Conservation (phyloP, 2,888 invertebrate genomes). For the Andrena chrysosceles region DNA sequence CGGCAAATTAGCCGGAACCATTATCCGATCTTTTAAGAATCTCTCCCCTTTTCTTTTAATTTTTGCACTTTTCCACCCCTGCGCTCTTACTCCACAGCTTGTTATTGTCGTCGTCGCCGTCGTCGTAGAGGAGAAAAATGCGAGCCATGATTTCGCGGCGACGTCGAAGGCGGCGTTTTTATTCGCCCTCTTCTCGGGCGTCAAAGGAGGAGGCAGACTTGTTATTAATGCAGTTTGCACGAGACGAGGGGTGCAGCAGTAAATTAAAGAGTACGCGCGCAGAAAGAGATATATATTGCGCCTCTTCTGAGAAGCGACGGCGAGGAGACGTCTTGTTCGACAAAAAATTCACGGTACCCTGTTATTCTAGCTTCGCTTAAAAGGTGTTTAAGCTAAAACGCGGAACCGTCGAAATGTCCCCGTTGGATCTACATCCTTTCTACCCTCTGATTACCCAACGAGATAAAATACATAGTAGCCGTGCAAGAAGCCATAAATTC, state of each 20-base stretch:
- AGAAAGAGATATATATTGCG: background rate
- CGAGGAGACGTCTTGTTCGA: constrained; percentile 5
- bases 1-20: constrained; percentile 38
- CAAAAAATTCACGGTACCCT: constrained; percentile 21
- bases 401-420: too few species aligned
- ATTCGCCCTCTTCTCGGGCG: background rate
- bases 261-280: constrained; percentile 38
- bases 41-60: background rate
- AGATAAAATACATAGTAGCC: background rate
- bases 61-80: background rate
- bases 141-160: background rate
- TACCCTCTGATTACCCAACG: background rate
- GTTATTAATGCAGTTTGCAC: constrained; percentile 49
- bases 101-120: constrained; percentile 8
- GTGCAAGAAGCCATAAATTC: background rate
- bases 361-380: constrained; percentile 10
- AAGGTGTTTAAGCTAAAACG: constrained; percentile 20
- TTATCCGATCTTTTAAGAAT: background rate
- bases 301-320: background rate
- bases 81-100: too few species aligned
- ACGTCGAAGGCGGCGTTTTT: constrained; percentile 35
- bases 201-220: constrained; percentile 29
- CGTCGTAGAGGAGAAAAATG: constrained; percentile 3
- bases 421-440: too few species aligned
- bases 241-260: constrained; percentile 21